A percentile compares a stretch with the other conserved stretches of the same genome.
Evolutionary conservation across 2,888 invertebrate species (phyloP).

Genomic region (Amaurobius ferox): DNA sequence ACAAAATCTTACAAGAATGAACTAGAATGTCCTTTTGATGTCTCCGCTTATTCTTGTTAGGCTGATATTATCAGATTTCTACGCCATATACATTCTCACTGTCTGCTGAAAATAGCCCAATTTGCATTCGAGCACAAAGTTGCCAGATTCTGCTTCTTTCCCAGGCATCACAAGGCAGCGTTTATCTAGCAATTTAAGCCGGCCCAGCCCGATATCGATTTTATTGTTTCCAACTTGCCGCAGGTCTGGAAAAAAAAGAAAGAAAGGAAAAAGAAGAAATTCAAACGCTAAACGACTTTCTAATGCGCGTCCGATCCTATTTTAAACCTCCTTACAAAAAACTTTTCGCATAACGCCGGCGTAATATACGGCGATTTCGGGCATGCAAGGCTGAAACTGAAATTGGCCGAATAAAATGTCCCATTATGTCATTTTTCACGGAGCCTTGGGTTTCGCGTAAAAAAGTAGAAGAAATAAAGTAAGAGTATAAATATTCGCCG

Average conservation of each 20-base stretch:
- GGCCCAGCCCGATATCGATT: background rate
- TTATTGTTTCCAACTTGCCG: background rate
- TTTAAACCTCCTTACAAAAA: constrained; percentile 5
- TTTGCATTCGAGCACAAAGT: background rate
- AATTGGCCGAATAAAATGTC: constrained; percentile 64
- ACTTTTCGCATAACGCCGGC: background rate
- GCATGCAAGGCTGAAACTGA: constrained; percentile 56
- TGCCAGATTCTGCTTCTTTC: background rate
- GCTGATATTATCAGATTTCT: too few relatives aligned
- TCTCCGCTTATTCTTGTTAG: too few relatives aligned
- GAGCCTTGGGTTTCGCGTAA: constrained; percentile 25
- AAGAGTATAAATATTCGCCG: background rate
- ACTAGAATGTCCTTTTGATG: too few relatives aligned
- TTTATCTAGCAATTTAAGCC: background rate
- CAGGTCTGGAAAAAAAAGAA: background rate
- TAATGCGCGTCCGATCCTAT: constrained; percentile 17
- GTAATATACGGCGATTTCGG: background rate
- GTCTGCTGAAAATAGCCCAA: too few relatives aligned
- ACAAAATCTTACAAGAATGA: too few relatives aligned
- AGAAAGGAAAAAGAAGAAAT: background rate
- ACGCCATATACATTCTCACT: too few relatives aligned
- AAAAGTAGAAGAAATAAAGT: constrained; percentile 4
- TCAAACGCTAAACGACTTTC: constrained; percentile 2
- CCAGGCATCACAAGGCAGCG: background rate
- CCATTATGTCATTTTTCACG: constrained; percentile 71